Evolutionary conservation across 1,140 invertebrate genomes (phyloP), one percentile per base, ranked within the genome.

Genomic region (Metopolophium dirhodum): DNA sequence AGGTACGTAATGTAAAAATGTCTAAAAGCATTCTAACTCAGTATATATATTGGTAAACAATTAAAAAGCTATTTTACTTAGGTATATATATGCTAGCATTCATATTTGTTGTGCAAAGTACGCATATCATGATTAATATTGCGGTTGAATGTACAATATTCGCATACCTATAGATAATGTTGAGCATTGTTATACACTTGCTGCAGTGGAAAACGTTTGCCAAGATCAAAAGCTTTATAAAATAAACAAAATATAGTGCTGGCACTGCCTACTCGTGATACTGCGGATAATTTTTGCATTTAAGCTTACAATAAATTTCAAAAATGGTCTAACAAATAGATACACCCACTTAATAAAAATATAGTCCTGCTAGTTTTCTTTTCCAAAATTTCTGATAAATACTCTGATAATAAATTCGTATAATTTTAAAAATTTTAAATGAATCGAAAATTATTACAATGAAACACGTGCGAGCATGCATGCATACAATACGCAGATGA

Each of bases 141-240:
- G n/a, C 14, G 6, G 61, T n/a, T 77, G n/a, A 77, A 77, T 77
- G 3, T 77, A 77, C 0, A 77, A 77, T 77, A n/a, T 18, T 68
- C 30, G 7, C 54, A 30, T 30, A n/a, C n/a, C n/a, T n/a, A 9
- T 7, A 77, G 14, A 77, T 77, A 77, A 57, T 57, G 30, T 68
- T 68, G 11, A 0, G n/a, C 2, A n/a, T 30, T 68, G 11, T n/a
- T n/a, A 6, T 68, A 77, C n/a, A 6, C n/a, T 77, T 77, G 6
- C 61, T 77, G 61, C 61, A 77, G 61, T 77, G 14, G 61, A 20
- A 77, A 77, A 77, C n/a, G 30, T 77, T 77, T 77, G 61, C 61
- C 61, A 77, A 77, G 30, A 77, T 77, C 61, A 77, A 77, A 77
- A 77, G 30, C 61, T 77, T n/a, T n/a, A 77, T n/a, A 77, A n/a